Percentiles rank a stretch among this genome's conserved stretches.
Conservation (phyloP, 2,888 invertebrate species). For the Phyllotreta striolata region DNA sequence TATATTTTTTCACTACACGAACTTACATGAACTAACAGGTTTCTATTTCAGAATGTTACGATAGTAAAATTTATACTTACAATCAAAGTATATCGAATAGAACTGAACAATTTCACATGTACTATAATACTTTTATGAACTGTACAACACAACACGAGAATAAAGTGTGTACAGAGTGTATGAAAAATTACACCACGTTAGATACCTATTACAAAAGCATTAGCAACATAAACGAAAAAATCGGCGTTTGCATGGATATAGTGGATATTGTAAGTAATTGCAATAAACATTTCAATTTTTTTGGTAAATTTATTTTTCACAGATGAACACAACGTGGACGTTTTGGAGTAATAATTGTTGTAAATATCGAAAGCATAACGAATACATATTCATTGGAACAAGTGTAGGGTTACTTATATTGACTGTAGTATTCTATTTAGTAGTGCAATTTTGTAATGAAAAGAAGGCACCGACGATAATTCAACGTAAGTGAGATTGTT, state of each 20-base stretch:
- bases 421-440: constrained; percentile 68
- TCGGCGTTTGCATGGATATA: constrained; percentile 72
- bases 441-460: constrained; percentile 62
- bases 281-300: constrained; percentile 2
- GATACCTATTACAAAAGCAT: constrained; percentile 68
- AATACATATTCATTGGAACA: constrained; percentile 66
- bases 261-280: constrained; percentile 67
- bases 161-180: constrained; percentile 66
- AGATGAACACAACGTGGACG: constrained; percentile 73
- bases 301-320: constrained; percentile 64
- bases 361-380: constrained; percentile 65
- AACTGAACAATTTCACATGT: constrained; percentile 63
- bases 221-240: constrained; percentile 66
- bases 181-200: constrained; percentile 64
- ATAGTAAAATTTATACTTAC: constrained; percentile 61
- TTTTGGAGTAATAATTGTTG: constrained; percentile 72
- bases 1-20: constrained; percentile 52
- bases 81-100: constrained; percentile 61
- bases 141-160: constrained; percentile 55
- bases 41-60: constrained; percentile 65
- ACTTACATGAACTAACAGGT: constrained; percentile 14
- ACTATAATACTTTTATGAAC: constrained; percentile 61
- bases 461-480: constrained; percentile 54
- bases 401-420: constrained; percentile 64
- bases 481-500: constrained; percentile 56